Evolutionary conservation across 1,140 invertebrate genomes (phyloP), one percentile per base, ranked within the genome.

Genomic region (Maniola jurtina): DNA sequence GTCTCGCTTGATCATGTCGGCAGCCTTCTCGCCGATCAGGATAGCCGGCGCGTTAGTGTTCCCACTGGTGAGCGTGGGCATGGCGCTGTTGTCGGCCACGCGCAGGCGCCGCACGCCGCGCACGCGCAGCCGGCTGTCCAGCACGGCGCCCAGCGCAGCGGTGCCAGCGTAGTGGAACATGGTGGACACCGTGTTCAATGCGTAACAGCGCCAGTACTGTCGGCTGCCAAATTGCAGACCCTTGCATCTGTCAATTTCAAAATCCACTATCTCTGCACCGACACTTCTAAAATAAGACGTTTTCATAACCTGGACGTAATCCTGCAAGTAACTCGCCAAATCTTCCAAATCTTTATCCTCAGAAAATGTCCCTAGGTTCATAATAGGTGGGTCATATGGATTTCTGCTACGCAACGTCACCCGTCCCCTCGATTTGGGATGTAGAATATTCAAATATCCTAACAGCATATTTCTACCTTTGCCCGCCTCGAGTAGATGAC

Each of bases 21-120:
- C 89, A 0, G 91, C 92, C 80, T 95, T 95, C 72, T 96, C 95
- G 1, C 92, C 95, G 33, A 96, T 95, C 95, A 96, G 95, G 62
- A 93, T 94, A 0, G 90, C 89, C 0, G 94, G 93, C 7, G 92
- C 88, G 75, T 94, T 94, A 0, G 93, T 95, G 78, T 95, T 94
- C 0, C 91, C 94, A 0, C 93, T 94, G 0, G 94, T 93, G 2
- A 67, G 38, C 7, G 11, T 54, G 0, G 84, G 84, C 61, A 86
- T 81, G 6, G 80, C 71, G 63, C 79, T 77, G 11, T 75, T 71
- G 57, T 88, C 84, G 0, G 70, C 74, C 2, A 88, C 79, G 0
- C 83, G 69, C 16, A 86, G 59, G 4, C 60, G 50, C 3, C 62
- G 25, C 35, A 92, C 73, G 0, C 88, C 87, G n/a, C 79, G 65